Percentiles rank a stretch among this genome's conserved stretches.
Conservation (phyloP, 1,140 invertebrate genomes). For the Papilio polyxenes region DNA sequence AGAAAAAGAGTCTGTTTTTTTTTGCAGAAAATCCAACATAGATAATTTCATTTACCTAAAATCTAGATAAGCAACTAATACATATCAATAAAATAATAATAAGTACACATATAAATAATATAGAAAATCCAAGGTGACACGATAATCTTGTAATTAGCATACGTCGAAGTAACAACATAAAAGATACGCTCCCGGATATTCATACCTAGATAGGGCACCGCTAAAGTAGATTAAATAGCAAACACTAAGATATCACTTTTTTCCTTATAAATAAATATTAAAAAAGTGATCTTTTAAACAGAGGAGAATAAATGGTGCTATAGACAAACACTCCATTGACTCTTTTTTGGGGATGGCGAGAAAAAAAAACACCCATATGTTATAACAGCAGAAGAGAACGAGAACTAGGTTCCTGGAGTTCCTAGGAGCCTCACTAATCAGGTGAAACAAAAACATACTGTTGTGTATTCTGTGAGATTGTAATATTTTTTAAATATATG, state of each 20-base stretch:
- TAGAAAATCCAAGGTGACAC: conserved; percentile 29
- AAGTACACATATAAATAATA: neutral
- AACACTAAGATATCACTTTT: neutral
- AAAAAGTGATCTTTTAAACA: neutral
- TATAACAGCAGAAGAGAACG: too few species aligned
- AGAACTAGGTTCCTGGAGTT: too few species aligned
- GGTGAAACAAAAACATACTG: too few species aligned
- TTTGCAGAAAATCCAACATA: neutral
- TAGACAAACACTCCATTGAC: too few species aligned
- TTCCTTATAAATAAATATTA: neutral
- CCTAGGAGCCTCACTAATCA: too few species aligned
- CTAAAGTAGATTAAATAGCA: neutral
- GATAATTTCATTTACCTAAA: too few species aligned
- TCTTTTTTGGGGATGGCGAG: too few species aligned
- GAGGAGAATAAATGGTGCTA: neutral
- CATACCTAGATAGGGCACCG: neutral
- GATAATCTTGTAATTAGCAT: conserved; percentile 22
- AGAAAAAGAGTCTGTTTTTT: neutral
- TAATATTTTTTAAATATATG: too few species aligned
- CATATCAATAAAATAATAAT: conserved; percentile 12
- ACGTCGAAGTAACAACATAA: neutral
- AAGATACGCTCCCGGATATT: conserved; percentile 25
- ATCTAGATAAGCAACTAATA: neutral
- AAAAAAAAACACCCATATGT: too few species aligned
- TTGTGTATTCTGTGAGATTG: too few species aligned